These are phyloP conservation scores for Alligator sinensis DNA, from an alignment of 2,113 vertebrate species.

Conservation along the genomic window DNA sequence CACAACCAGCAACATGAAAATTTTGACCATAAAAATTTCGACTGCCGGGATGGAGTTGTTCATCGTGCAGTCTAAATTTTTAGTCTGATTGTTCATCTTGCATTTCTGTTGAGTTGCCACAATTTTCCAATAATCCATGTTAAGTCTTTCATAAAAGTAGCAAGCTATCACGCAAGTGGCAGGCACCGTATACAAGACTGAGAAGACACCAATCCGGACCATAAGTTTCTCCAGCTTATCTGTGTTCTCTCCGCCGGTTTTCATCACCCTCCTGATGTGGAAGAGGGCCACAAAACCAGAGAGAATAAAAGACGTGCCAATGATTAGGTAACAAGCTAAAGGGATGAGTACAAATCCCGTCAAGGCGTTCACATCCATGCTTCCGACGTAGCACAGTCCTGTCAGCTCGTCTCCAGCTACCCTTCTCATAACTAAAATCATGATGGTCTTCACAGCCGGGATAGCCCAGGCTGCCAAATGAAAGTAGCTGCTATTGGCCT, in stretches of 20 bases:
- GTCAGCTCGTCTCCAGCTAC: conserved; percentile 97
- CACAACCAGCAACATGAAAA: conserved; percentile 96
- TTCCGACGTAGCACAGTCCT: conserved; percentile 94
- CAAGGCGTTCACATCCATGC: conserved; percentile 94
- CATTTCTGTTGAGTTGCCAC: conserved; percentile 88
- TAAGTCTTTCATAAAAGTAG: conserved; percentile 95
- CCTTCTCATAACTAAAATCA: conserved; percentile 94
- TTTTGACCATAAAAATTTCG: conserved; percentile 98
- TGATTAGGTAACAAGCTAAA: conserved; percentile 92
- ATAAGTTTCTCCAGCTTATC: conserved; percentile 97
- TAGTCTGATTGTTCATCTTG: conserved; percentile 77
- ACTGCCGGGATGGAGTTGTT: conserved; percentile 91
- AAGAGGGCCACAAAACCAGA: conserved; percentile 97
- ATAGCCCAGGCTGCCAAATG: conserved; percentile 97
- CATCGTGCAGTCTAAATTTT: conserved; percentile 88
- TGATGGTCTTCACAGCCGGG: conserved; percentile 95
- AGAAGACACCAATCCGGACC: conserved; percentile 97
- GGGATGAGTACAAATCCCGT: conserved; percentile 95
- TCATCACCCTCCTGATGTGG: conserved; percentile 96
- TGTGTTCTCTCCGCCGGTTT: conserved; percentile 95
- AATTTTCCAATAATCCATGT: conserved; percentile 93
- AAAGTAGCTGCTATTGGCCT: conserved; percentile 98
- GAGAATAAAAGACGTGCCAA: conserved; percentile 95
- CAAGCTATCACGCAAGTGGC: conserved; percentile 97
- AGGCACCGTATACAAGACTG: conserved; percentile 94